Evolutionary conservation across 2,113 vertebrate species (phyloP), one percentile per base, ranked within the genome.

Genomic region (Podarcis muralis): DNA sequence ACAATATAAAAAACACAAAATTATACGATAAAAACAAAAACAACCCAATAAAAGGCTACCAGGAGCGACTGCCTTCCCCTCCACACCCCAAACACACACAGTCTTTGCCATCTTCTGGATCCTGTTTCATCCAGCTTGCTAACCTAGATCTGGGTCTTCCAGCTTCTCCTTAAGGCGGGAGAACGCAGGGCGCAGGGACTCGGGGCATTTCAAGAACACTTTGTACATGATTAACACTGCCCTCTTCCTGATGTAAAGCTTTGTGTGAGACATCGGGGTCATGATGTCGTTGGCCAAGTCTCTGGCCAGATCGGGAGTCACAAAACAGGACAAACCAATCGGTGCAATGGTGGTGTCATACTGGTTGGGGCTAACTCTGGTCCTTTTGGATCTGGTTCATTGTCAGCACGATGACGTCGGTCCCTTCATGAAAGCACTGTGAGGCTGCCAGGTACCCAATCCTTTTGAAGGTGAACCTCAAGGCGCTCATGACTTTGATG

Each of bases 191-290:
- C 99, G 98, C 85, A 99, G 97, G 1, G 99, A 99, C 95, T 99
- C 99, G 0, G 99, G 99, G 95, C 99, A 99, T 87, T 99, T 99
- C 85, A 99, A 96, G 90, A 99, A 99, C 69, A 99, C 98, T 95
- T 99, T 99, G 95, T 99, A 99, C 99, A 99, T 99, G 94, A 99
- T 99, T 89, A 99, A 92, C 94, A 99, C 99, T 0, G 99, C 98
- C 96, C 99, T 99, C 97, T 99, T 99, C 94, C 99, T 97, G 96
- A 99, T 99, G 94, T 99, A 99, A 20, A 99, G 99, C 96, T 99
- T 99, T 40, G 99, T 99, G 95, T 99, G 99, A 4, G 99, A 99
- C 99, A 99, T 99, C 97, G 99, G 93, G 0, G 99, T 99, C 99
- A 99, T 99, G 95, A 99, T 99, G 97, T 99, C 99, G 80, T 99